phyloP scores from a whole-genome alignment of 2,888 invertebrate genomes.

The Tenthredo distinguenda region DNA sequence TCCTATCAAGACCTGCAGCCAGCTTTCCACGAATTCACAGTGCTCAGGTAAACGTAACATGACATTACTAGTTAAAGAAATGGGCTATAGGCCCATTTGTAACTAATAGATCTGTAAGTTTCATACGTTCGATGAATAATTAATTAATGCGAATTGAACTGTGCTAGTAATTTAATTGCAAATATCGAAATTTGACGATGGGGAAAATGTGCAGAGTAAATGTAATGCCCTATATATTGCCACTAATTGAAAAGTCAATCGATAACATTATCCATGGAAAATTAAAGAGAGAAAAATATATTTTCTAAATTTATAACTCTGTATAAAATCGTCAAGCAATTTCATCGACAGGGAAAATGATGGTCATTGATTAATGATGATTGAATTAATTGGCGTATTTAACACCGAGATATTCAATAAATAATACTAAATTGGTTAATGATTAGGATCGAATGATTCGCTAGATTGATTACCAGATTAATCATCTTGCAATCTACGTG shows the following conservation, averaged over 20 bases:
- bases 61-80: conserved; percentile 20
- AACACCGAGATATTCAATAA: not conserved
- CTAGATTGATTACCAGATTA: not conserved
- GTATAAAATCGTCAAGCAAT: not conserved
- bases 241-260: not conserved
- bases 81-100: conserved; percentile 21
- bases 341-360: not conserved
- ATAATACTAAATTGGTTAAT: not conserved
- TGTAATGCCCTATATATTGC: not conserved
- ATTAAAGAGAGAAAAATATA: not conserved
- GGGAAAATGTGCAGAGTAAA: not conserved
- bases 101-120: conserved; percentile 16
- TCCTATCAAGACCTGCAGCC: conserved; percentile 88
- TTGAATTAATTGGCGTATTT: not conserved
- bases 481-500: not conserved
- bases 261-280: not conserved
- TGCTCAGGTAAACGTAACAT: conserved; percentile 83
- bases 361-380: not conserved
- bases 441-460: not conserved
- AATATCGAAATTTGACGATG: not conserved
- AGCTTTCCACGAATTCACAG: conserved; percentile 87
- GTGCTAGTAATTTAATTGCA: not conserved
- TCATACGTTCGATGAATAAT: not conserved
- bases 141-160: not conserved
- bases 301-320: not conserved